phyloP scores from a whole-genome alignment of 2,797 vertebrate species.

The Sternotherus odoratus region DNA sequence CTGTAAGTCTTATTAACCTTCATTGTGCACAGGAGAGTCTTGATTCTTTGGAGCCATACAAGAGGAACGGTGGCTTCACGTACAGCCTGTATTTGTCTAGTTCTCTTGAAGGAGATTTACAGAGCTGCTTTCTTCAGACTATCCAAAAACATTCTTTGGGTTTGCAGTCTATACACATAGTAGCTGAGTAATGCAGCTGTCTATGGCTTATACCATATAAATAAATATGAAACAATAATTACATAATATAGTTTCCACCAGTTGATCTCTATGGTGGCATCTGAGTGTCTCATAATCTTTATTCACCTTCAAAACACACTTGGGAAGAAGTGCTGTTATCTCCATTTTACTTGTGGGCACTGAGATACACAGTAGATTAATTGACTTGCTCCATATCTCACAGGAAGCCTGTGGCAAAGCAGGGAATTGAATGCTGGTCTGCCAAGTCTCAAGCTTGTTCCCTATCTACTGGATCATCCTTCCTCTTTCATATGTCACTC shows the following conservation, averaged over 20 bases:
- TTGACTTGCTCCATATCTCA: background rate
- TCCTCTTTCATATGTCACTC: background rate
- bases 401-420: background rate
- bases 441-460: rapidly evolving
- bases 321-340: background rate
- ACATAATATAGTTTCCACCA: background rate
- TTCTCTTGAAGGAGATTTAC: background rate
- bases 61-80: background rate
- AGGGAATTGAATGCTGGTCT: background rate
- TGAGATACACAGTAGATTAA: background rate
- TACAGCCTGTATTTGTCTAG: rapidly evolving
- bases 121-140: background rate
- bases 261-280: background rate
- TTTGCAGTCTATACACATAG: background rate
- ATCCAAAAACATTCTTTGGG: background rate
- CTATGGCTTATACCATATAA: background rate
- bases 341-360: background rate
- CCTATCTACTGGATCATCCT: background rate
- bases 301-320: background rate
- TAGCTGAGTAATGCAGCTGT: background rate
- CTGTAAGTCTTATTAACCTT: constrained; percentile 12
- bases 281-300: background rate
- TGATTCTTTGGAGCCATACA: background rate
- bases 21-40: background rate
- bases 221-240: background rate